Base-by-base conservation (phyloP, 2,888 invertebrate genomes). In the Synergus itoensis region DNA sequence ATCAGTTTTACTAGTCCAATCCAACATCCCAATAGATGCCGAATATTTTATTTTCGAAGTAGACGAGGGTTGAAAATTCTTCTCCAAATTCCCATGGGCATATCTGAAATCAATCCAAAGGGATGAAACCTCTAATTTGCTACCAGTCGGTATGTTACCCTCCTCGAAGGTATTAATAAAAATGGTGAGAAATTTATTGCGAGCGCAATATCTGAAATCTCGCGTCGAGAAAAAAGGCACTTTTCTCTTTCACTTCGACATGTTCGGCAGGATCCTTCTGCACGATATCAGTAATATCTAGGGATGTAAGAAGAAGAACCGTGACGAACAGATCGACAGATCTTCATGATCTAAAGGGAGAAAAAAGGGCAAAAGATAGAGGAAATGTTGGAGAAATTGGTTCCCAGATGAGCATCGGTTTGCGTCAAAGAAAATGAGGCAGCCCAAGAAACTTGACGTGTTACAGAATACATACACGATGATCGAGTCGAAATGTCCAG, bases 131-230 rank as follows among this genome's bases (percentile, higher is more conserved):
- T 65, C 63, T 79, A 69, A 80, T 79, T 79, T 48, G 60, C 45
- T 62, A 69, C 77, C 77, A 80, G 57, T 69, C 69, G 67, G 16
- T 69, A 43, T 21, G 69, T 48, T 48, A 48, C 14, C 69, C 21
- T 14, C 45, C 48, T 43, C 41, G 45, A 69, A 80, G 82, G 86
- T 87, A 88, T 87, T 87, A 87, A 88, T 88, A 88, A 86, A 88
- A 86, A 84, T 76, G 80, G 83, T 87, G 83, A 86, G 84, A 87
- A 88, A 88, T 88, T 82, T 84, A 84, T 84, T 75, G 84, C 84
- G 85, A 82, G 45, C 21, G 48, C 36, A 69, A 69, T 62, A 60
- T 43, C 43, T 45, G n/a, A 64, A 80, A 77, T 77, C 80, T 73
- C 62, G 64, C 53, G 78, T 11, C 69, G 48, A 45, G 69, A 69